These are phyloP conservation scores for Agrilus mali DNA, from an alignment of 2,888 invertebrate genomes.

Conservation along the genomic window DNA sequence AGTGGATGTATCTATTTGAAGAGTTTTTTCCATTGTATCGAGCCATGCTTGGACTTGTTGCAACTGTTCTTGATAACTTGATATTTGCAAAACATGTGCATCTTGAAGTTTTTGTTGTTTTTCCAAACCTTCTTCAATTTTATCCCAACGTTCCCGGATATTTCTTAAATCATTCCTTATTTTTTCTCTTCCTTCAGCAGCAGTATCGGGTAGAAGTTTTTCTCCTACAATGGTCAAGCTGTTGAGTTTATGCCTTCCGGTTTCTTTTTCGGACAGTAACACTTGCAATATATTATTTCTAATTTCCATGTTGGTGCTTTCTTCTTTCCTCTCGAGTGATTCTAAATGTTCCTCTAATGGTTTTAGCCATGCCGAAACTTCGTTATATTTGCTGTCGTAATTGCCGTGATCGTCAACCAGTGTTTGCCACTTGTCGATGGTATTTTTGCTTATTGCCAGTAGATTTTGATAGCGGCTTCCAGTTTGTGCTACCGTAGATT, in stretches of 20 bases:
- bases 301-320: conserved; percentile 46
- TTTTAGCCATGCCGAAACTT: conserved; percentile 64
- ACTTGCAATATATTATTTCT: conserved; percentile 58
- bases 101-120: conserved; percentile 78
- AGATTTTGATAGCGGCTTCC: conserved; percentile 75
- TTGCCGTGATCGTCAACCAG: conserved; percentile 72
- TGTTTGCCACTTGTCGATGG: conserved; percentile 71
- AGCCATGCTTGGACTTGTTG: conserved; percentile 78
- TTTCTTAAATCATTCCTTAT: conserved; percentile 74
- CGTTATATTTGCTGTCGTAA: conserved; percentile 62
- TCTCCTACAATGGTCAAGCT: conserved; percentile 70
- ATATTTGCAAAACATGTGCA: conserved; percentile 69
- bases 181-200: conserved; percentile 78
- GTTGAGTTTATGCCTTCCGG: conserved; percentile 67
- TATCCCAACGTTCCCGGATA: conserved; percentile 79
- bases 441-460: conserved; percentile 71
- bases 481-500: conserved; percentile 80
- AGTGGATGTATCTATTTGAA: conserved; percentile 57
- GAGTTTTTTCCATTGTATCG: conserved; percentile 67
- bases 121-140: conserved; percentile 67
- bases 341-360: conserved; percentile 62
- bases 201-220: conserved; percentile 83
- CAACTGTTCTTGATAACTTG: conserved; percentile 74
- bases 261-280: conserved; percentile 66
- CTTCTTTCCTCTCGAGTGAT: conserved; percentile 48